Conservation (phyloP, 2,888 invertebrate species). For the Catocala sponsa region DNA sequence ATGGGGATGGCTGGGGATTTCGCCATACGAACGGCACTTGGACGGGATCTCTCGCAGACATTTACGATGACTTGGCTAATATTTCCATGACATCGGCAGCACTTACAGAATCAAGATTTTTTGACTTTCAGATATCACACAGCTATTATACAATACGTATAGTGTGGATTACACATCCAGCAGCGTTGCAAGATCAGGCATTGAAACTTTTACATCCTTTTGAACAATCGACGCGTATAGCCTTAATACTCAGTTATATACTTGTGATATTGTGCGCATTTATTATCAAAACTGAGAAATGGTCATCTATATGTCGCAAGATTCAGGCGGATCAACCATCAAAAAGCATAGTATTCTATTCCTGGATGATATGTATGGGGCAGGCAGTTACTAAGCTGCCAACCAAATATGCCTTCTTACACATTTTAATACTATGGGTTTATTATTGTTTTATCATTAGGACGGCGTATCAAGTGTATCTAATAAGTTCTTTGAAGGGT, state of each 20-base stretch:
- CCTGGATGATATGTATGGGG: constrained; percentile 77
- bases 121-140: constrained; percentile 69
- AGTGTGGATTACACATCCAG: constrained; percentile 72
- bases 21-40: constrained; percentile 66
- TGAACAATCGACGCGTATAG: constrained; percentile 56
- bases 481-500: constrained; percentile 72
- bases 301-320: constrained; percentile 40
- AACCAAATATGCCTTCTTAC: constrained; percentile 58
- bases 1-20: constrained; percentile 73
- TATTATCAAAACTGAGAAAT: constrained; percentile 56
- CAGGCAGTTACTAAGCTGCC: constrained; percentile 65
- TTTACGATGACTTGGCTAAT: constrained; percentile 71
- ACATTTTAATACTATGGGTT: constrained; percentile 69
- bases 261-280: constrained; percentile 60
- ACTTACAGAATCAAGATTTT: constrained; percentile 65
- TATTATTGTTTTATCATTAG: constrained; percentile 76
- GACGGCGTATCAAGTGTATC: constrained; percentile 74
- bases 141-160: constrained; percentile 59
- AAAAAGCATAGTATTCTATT: constrained; percentile 62
- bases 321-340: constrained; percentile 38
- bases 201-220: constrained; percentile 74
- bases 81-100: constrained; percentile 77
- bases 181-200: constrained; percentile 62
- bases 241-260: constrained; percentile 61
- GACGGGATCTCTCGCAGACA: constrained; percentile 75